A percentile compares a stretch with the other conserved stretches of the same genome.
Evolutionary conservation across 2,888 invertebrate genomes (phyloP).

Genomic region (Aplocera efformata): DNA sequence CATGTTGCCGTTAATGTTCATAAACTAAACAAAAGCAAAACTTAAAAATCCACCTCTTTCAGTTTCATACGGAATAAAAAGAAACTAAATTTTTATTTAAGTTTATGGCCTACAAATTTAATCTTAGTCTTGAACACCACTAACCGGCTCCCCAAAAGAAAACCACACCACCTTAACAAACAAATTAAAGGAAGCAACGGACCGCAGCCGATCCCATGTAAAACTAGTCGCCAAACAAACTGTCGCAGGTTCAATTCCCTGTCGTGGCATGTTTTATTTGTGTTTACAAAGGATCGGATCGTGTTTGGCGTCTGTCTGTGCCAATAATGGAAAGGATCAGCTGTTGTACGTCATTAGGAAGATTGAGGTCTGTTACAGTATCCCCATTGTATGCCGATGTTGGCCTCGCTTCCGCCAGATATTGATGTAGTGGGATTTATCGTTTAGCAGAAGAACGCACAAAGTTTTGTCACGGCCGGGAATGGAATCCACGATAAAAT

Average conservation of each 20-base stretch:
- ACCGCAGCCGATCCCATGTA: conserved; percentile 6
- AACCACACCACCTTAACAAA: not conserved
- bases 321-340: conserved; percentile 46
- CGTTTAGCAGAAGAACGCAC: too few species aligned
- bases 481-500: too few species aligned
- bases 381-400: too few species aligned
- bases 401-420: too few species aligned
- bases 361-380: conserved; percentile 6
- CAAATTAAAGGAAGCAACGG: conserved; percentile 7
- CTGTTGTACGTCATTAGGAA: conserved; percentile 19
- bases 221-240: conserved; percentile 6
- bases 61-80: too few species aligned
- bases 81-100: too few species aligned
- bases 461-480: too few species aligned
- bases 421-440: too few species aligned
- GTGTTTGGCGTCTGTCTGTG: conserved; percentile 68
- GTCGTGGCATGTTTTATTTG: conserved; percentile 34
- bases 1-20: too few species aligned
- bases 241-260: conserved; percentile 44
- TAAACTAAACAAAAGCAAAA: too few species aligned
- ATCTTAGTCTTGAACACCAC: not conserved
- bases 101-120: too few species aligned
- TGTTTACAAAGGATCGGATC: conserved; percentile 57
- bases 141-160: not conserved
- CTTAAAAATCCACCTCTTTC: too few species aligned